phyloP scores from a whole-genome alignment of 2,113 vertebrate genomes.

The Ovibos moschatus region DNA sequence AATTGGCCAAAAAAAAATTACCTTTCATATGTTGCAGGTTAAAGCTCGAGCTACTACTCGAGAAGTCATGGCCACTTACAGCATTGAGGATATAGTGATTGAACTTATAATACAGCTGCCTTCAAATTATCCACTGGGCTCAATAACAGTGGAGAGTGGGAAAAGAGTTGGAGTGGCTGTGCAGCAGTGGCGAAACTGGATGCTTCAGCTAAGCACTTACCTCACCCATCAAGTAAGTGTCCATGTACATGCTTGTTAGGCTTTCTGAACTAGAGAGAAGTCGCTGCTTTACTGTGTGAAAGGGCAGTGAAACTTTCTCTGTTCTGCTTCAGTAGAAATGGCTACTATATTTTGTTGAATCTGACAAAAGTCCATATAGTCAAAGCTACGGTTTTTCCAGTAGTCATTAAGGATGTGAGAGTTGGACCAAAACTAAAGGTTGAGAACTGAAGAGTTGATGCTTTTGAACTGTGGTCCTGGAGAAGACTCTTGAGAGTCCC shows the following conservation, averaged over 20 bases:
- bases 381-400: background rate
- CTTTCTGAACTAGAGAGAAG: background rate
- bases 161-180: slow-evolving; percentile 96
- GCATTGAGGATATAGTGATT: slow-evolving; percentile 96
- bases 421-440: background rate
- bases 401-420: background rate
- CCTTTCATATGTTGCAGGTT: slow-evolving; percentile 81
- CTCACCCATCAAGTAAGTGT: slow-evolving; percentile 94
- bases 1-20: background rate
- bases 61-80: slow-evolving; percentile 97
- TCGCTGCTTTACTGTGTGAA: background rate
- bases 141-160: slow-evolving; percentile 94
- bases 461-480: background rate
- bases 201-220: slow-evolving; percentile 97
- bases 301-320: too few relatives aligned
- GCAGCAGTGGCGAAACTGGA: slow-evolving; percentile 99
- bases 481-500: background rate
- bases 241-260: background rate
- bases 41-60: slow-evolving; percentile 94
- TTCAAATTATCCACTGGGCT: slow-evolving; percentile 93
- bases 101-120: slow-evolving; percentile 97
- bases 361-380: background rate
- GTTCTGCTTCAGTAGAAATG: background rate
- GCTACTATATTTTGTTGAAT: background rate
- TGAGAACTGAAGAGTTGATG: background rate